Evolutionary conservation across 2,113 vertebrate genomes (phyloP).

Genomic region (Hyaena hyaena): DNA sequence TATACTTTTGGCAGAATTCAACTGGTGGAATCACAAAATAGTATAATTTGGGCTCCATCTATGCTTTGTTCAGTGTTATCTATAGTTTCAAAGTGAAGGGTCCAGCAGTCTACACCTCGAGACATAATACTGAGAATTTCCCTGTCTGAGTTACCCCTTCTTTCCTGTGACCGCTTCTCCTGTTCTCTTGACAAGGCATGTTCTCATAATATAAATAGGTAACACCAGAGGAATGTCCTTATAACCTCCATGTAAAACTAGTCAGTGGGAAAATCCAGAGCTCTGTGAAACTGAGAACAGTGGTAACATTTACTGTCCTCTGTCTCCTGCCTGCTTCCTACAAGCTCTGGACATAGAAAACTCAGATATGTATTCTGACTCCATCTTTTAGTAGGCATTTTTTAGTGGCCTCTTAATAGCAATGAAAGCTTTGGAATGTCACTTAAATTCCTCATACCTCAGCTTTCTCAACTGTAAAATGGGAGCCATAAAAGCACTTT

Average conservation of each 20-base stretch:
- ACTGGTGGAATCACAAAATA: not conserved
- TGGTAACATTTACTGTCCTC: not conserved
- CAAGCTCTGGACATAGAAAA: not conserved
- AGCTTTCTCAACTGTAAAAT: not conserved
- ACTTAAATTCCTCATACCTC: not conserved
- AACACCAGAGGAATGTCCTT: not conserved
- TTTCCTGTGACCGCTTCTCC: not conserved
- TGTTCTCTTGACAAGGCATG: not conserved
- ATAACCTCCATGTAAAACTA: not conserved
- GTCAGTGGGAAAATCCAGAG: not conserved
- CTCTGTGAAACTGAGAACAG: not conserved
- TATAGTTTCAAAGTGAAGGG: not conserved
- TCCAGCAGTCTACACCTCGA: not conserved
- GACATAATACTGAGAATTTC: not conserved
- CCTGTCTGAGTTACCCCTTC: not conserved
- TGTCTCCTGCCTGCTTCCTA: not conserved
- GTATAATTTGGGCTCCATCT: not conserved
- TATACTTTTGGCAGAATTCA: not conserved
- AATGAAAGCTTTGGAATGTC: not conserved
- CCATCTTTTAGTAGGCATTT: not conserved
- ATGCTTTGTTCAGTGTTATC: not conserved
- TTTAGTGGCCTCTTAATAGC: not conserved
- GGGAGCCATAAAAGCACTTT: not conserved
- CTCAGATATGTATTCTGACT: not conserved
- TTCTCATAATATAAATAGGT: not conserved